These are phyloP conservation scores for Pollenia angustigena DNA, from an alignment of 2,888 invertebrate species.

Conservation along the genomic window DNA sequence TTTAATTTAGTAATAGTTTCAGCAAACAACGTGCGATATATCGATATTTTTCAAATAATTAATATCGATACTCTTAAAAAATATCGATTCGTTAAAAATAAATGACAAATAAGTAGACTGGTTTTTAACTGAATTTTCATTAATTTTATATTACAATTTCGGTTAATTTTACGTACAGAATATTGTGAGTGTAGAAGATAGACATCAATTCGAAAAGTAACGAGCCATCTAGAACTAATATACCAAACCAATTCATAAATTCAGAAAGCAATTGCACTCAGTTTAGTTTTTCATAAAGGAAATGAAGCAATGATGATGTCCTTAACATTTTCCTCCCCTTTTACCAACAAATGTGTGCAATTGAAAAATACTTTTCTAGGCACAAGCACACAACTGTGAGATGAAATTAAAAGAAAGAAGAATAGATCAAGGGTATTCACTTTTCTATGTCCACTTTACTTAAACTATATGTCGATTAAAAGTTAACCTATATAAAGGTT, in stretches of 20 bases:
- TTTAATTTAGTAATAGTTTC: too few relatives aligned
- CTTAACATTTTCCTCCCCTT: slow-evolving; percentile 25
- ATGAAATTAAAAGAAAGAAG: not conserved
- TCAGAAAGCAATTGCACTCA: slow-evolving; percentile 59
- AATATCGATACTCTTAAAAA: too few relatives aligned
- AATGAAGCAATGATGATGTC: slow-evolving; percentile 68
- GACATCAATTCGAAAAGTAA: slow-evolving; percentile 21
- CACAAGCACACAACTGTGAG: not conserved
- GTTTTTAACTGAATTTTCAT: too few relatives aligned
- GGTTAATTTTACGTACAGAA: too few relatives aligned
- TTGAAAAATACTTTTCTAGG: slow-evolving; percentile 38
- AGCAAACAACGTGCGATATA: too few relatives aligned
- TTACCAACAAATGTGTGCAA: slow-evolving; percentile 49
- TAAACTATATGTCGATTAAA: too few relatives aligned
- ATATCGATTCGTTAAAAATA: too few relatives aligned
- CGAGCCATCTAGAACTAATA: slow-evolving; percentile 34
- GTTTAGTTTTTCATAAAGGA: slow-evolving; percentile 71
- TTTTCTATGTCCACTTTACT: not conserved
- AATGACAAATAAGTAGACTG: too few relatives aligned
- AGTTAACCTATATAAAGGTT: too few relatives aligned
- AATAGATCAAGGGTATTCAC: slow-evolving; percentile 7
- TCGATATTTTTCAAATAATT: too few relatives aligned
- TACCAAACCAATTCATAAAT: slow-evolving; percentile 61
- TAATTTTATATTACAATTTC: too few relatives aligned
- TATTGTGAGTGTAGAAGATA: too few relatives aligned